phyloP scores from a whole-genome alignment of 2,113 vertebrate species.

The Psilopsiagon aymara region DNA sequence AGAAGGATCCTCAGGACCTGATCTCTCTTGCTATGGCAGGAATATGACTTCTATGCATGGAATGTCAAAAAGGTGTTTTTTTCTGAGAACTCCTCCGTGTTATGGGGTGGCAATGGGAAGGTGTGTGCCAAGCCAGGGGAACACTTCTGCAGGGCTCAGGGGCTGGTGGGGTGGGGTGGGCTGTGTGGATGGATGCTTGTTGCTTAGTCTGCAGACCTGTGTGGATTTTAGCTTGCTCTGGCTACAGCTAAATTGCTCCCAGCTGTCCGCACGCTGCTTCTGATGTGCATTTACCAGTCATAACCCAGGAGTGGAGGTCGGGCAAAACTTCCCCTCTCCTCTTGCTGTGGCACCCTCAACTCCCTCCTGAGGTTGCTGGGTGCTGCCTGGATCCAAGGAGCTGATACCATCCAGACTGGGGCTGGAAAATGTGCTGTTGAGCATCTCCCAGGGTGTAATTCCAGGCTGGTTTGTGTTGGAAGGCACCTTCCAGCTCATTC shows the following conservation, averaged over 20 bases:
- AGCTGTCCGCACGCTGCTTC: accelerated
- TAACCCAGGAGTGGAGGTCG: accelerated
- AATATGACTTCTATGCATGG: neutral
- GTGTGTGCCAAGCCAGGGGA: neutral
- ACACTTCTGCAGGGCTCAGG: neutral
- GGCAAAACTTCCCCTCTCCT: neutral
- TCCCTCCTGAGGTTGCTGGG: neutral
- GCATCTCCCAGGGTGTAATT: neutral
- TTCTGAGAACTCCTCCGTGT: neutral
- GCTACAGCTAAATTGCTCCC: neutral
- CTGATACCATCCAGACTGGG: accelerated
- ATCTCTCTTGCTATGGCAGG: neutral
- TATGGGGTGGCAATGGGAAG: neutral
- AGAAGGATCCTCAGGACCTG: neutral
- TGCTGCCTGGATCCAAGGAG: neutral
- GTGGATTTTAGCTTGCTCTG: neutral
- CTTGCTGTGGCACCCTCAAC: neutral
- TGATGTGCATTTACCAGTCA: accelerated
- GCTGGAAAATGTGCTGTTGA: neutral
- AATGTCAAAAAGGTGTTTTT: accelerated
- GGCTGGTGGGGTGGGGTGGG: neutral
- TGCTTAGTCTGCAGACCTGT: neutral
- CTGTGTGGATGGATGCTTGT: neutral
- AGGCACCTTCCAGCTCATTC: neutral
- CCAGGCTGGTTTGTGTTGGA: neutral